phyloP scores from a whole-genome alignment of 1,140 invertebrate genomes.

The Caerostris extrusa region DNA sequence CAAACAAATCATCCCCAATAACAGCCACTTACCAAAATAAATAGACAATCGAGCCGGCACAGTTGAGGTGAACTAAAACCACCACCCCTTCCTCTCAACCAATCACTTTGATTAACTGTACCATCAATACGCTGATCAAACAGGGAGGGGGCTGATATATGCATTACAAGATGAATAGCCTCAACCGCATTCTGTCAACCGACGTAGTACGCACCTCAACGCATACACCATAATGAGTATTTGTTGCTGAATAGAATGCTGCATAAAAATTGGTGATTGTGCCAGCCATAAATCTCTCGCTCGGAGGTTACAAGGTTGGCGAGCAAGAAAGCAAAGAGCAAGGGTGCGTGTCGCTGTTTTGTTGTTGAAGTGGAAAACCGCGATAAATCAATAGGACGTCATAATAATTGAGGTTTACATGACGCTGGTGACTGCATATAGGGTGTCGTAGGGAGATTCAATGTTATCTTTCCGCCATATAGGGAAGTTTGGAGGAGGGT shows the following conservation, averaged over 20 bases:
- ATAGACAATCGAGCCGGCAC: neutral
- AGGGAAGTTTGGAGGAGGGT: too few species aligned
- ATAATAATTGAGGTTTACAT: too few species aligned
- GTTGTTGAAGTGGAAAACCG: too few species aligned
- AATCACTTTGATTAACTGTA: neutral
- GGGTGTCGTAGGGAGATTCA: too few species aligned
- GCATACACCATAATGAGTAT: neutral
- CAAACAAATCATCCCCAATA: neutral
- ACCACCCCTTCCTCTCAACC: neutral
- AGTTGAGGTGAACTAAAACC: neutral
- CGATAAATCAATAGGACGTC: too few species aligned
- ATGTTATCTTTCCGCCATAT: too few species aligned
- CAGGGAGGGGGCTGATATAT: neutral
- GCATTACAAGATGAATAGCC: neutral
- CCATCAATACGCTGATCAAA: constrained; percentile 4
- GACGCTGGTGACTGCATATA: too few species aligned
- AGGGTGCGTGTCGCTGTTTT: too few species aligned
- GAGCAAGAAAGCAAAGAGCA: too few species aligned
- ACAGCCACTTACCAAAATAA: neutral
- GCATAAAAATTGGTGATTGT: neutral
- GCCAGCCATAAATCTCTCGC: neutral
- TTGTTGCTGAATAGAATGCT: neutral
- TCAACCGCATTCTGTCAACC: neutral
- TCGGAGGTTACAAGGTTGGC: too few species aligned
- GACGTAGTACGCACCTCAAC: neutral